phyloP scores from a whole-genome alignment of 1,140 invertebrate genomes.

The Hylaeus anthracinus region DNA sequence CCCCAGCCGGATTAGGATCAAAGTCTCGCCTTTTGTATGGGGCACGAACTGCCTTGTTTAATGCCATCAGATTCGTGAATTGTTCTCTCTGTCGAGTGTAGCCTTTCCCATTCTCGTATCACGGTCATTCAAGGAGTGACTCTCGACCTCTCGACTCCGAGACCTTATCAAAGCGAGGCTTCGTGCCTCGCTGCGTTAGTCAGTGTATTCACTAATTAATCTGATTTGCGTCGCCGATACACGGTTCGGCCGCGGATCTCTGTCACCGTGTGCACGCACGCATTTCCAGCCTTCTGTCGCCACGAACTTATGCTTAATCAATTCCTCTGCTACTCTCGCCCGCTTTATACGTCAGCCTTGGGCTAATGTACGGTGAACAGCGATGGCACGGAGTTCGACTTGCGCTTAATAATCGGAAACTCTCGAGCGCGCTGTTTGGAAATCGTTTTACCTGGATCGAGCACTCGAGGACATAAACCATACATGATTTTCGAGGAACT shows the following conservation, averaged over 20 bases:
- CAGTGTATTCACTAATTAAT: constrained; percentile 62
- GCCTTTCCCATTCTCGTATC: constrained; percentile 30
- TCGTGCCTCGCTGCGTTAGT: constrained; percentile 58
- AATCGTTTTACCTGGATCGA: background rate
- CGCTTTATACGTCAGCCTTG: constrained; percentile 33
- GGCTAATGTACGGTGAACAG: background rate
- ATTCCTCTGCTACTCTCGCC: constrained; percentile 28
- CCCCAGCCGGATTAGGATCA: constrained; percentile 58
- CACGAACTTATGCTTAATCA: constrained; percentile 47
- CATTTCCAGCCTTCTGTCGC: constrained; percentile 54
- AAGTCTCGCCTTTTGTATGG: constrained; percentile 40
- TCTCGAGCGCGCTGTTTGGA: too few relatives aligned
- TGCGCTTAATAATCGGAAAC: background rate
- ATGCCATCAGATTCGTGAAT: constrained; percentile 50
- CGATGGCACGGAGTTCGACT: constrained; percentile 4
- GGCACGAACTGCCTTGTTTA: constrained; percentile 47
- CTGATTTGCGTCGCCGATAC: constrained; percentile 57
- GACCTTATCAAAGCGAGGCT: constrained; percentile 61
- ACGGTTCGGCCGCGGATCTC: constrained; percentile 20
- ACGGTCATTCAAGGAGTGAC: constrained; percentile 44
- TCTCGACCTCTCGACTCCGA: constrained; percentile 38
- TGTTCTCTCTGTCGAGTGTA: constrained; percentile 25
- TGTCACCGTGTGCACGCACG: constrained; percentile 47
- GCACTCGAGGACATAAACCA: too few relatives aligned
- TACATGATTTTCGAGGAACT: too few relatives aligned